Evolutionary conservation across 1,140 invertebrate species (phyloP), one percentile per base, ranked within the genome.

Genomic region (Eurytemora carolleeae): DNA sequence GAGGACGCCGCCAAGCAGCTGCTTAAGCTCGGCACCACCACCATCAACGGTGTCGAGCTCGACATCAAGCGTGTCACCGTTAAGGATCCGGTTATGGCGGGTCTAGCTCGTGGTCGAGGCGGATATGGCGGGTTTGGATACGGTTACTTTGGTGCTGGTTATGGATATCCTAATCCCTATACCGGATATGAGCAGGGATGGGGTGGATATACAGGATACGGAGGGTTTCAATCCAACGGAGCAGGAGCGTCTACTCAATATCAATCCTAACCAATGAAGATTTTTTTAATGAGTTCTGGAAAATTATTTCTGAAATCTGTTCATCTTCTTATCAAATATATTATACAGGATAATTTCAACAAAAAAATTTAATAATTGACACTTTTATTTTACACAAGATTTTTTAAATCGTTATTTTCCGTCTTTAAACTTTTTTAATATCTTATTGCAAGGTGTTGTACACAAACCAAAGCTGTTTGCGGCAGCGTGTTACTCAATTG

Each of bases 21-120:
- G 2, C 25, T 62, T n/a, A 62, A 62, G 31, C 52, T 58, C 19
- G 52, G 20, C 16, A 24, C 18, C n/a, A 25, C 25, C 53, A 55
- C 24, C 12, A 19, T 62, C 1, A 26, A 57, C 22, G 60, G 24
- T 18, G 52, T 58, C 7, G 60, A 62, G 21, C 16, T 62, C 19
- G 60, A 62, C 17, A 62, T 62, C 60, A 62, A 62, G 60, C 58
- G 25, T 20, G 60, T 62, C 44, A 62, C 53, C 16, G n/a, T 54
- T 24, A 62, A 62, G 60, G 18, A 19, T 18, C 52, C 57, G 2
- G 16, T 26, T 16, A 61, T 25, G 44, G 17, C 19, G 15, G 55
- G 60, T 61, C 21, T 57, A n/a, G 52, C 53, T 21, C 23, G 58
- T n/a, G 58, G 60, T n/a, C 59, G 59, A 16, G 59, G 59, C 23